Conservation (phyloP, 1,140 invertebrate species). For the Aphaenogaster floridana region DNA sequence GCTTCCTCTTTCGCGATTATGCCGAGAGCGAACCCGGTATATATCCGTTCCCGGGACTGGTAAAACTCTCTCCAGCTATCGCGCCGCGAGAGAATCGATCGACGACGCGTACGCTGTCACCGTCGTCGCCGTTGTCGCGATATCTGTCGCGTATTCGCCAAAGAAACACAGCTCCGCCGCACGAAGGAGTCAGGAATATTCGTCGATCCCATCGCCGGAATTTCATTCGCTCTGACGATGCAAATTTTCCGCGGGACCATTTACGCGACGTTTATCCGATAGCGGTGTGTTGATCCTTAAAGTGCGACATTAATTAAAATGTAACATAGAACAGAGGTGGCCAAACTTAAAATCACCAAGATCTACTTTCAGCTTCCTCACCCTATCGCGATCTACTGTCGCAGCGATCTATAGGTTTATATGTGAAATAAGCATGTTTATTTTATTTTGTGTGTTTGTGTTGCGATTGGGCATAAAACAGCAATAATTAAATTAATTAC, state of each 20-base stretch:
- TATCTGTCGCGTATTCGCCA: slow-evolving; percentile 46
- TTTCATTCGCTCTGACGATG: slow-evolving; percentile 7
- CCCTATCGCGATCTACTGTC: too few species aligned
- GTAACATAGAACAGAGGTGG: too few species aligned
- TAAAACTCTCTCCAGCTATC: slow-evolving; percentile 42
- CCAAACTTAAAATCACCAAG: too few species aligned
- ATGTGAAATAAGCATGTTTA: too few species aligned
- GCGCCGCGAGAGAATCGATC: slow-evolving; percentile 43
- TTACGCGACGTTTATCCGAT: neutral
- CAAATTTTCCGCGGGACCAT: slow-evolving; percentile 7
- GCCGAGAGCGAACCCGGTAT: slow-evolving; percentile 16
- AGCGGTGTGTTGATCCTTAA: neutral
- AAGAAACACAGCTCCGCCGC: neutral
- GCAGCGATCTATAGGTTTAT: too few species aligned
- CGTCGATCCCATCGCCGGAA: slow-evolving; percentile 46
- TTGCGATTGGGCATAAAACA: too few species aligned
- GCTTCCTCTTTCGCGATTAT: slow-evolving; percentile 47
- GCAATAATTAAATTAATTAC: too few species aligned
- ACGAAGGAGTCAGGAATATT: slow-evolving; percentile 20
- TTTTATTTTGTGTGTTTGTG: too few species aligned
- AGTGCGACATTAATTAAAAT: neutral
- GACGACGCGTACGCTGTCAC: neutral
- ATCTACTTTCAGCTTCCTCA: too few species aligned
- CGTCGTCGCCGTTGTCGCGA: slow-evolving; percentile 3
- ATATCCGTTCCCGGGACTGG: slow-evolving; percentile 40